Base-by-base conservation (phyloP, 2,113 vertebrate genomes). In the Oncorhynchus nerka region DNA sequence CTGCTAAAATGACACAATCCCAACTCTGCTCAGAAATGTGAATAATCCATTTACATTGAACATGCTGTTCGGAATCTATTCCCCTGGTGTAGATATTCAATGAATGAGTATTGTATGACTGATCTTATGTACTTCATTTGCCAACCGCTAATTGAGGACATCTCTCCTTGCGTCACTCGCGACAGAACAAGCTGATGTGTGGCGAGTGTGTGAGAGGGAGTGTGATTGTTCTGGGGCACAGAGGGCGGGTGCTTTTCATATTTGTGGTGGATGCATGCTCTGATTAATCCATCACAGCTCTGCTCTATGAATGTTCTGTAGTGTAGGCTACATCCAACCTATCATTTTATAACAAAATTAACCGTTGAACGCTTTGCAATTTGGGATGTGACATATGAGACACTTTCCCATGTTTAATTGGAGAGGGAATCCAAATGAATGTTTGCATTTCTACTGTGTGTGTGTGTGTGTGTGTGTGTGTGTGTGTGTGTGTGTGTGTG, bases 71-170 rank as follows among this genome's bases (percentile, higher is more conserved):
- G 49, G 71, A 62, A 45, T 45, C 65, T 81, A 59, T 76, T 81
- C 75, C 81, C 86, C 83, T 88, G 55, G 59, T 82, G 68, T 57
- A 76, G 79, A 64, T 55, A 77, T 77, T 68, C 45, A 73, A 51
- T 24, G 70, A 72, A 32, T 70, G 20, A 67, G 77, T 65, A 75
- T 77, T 83, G 81, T 45, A 45, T 45, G 69, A 83, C 69, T 87
- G 81, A 82, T 82, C 26, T 77, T 26, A 4, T 81, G 64, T 82
- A 75, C 80, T 24, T 68, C 55, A 75, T 71, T 77, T 68, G 61
- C 74, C 77, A 19, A 24, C 78, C 80, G 57, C 76, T 85, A 82
- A 86, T 83, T 82, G 88, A 85, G 75, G 82, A 81, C 84, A 83
- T 70, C 85, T 84, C 89, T 80, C 51, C 16, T 55, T 55, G 13